Evolutionary conservation across 2,797 vertebrate genomes (phyloP).

Genomic region (Rhynchonycteris naso): DNA sequence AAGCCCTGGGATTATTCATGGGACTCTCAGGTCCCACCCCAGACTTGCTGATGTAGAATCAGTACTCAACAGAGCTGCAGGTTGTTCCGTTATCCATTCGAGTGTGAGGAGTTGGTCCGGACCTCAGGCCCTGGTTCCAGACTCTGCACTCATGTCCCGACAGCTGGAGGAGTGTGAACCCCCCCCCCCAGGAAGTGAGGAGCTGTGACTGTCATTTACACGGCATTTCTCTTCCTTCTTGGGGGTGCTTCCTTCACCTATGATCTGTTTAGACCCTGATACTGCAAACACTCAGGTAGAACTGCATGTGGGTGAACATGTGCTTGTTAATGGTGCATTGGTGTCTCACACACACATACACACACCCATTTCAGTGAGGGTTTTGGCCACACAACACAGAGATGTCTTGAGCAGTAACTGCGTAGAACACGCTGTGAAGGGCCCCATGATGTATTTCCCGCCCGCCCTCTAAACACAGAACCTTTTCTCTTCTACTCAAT

Average conservation of each 20-base stretch:
- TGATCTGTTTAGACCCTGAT: not conserved
- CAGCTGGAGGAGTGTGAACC: not conserved
- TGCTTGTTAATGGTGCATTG: not conserved
- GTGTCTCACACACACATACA: not conserved
- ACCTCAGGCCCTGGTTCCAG: fast-evolving
- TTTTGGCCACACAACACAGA: not conserved
- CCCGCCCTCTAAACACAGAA: not conserved
- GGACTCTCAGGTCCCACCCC: no score
- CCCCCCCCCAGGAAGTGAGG: not conserved
- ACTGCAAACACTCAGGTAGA: not conserved
- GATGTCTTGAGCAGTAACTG: not conserved
- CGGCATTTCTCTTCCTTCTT: not conserved
- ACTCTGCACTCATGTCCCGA: not conserved
- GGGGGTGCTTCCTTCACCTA: not conserved
- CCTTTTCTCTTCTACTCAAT: slow-evolving; percentile 37
- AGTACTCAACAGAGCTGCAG: not conserved
- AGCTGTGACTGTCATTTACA: no score
- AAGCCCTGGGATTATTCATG: no score
- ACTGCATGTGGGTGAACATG: not conserved
- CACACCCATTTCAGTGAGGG: not conserved
- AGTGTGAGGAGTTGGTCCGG: not conserved
- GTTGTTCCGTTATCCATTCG: not conserved
- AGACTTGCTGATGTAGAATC: not conserved
- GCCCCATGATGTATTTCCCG: not conserved
- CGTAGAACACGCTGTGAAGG: not conserved